phyloP scores from a whole-genome alignment of 2,888 invertebrate species.

The Drosophila subquinaria region DNA sequence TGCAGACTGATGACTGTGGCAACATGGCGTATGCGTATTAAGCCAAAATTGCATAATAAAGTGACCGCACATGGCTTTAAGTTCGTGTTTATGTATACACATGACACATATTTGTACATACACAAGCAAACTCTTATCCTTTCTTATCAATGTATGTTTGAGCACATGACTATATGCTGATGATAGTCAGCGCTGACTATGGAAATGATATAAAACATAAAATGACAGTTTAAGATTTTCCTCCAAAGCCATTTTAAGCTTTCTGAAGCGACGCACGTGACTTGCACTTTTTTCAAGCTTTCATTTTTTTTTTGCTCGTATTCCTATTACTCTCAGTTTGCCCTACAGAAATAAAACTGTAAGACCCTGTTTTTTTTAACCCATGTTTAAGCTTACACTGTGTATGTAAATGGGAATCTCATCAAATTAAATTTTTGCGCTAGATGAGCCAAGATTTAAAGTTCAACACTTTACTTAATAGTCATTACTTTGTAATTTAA shows the following conservation, averaged over 20 bases:
- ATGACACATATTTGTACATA: slow-evolving; percentile 1
- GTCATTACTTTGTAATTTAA: background rate
- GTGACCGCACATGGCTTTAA: slow-evolving; percentile 54
- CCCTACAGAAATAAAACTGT: background rate
- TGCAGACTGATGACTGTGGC: slow-evolving; percentile 17
- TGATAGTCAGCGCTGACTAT: slow-evolving; percentile 22
- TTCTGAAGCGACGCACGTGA: slow-evolving; percentile 53
- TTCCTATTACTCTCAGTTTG: slow-evolving; percentile 7
- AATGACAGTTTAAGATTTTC: slow-evolving; percentile 63
- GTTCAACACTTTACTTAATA: background rate
- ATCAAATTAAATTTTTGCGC: background rate
- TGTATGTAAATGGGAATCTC: background rate
- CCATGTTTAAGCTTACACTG: background rate
- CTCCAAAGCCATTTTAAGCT: slow-evolving; percentile 49
- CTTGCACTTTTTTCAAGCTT: slow-evolving; percentile 28
- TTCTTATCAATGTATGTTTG: slow-evolving; percentile 17
- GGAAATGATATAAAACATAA: slow-evolving; percentile 48
- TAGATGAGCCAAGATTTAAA: background rate
- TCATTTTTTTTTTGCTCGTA: background rate
- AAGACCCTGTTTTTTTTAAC: background rate
- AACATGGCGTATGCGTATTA: slow-evolving; percentile 46
- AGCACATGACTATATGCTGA: slow-evolving; percentile 18
- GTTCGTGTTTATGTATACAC: slow-evolving; percentile 36
- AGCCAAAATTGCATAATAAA: slow-evolving; percentile 63
- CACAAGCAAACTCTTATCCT: background rate